These are phyloP conservation scores for Drosophila setifemur DNA, from an alignment of 1,140 invertebrate genomes.

Conservation along the genomic window DNA sequence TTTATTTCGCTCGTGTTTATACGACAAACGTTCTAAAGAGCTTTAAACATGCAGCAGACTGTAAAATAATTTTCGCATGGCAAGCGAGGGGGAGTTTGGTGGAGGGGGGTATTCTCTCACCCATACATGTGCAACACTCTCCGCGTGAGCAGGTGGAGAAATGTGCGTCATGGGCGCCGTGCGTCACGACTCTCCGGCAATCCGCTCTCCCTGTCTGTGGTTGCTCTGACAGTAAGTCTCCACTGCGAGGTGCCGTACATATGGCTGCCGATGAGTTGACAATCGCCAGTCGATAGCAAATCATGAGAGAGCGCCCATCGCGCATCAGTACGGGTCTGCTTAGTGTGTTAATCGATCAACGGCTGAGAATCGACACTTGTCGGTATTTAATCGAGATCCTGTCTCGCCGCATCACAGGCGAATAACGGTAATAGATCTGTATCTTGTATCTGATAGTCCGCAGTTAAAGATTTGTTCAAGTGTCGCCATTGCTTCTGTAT, in stretches of 20 bases:
- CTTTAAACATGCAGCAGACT: slow-evolving; percentile 60
- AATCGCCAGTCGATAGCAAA: slow-evolving; percentile 78
- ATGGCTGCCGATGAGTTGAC: slow-evolving; percentile 12
- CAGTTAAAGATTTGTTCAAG: no score
- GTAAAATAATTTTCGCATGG: slow-evolving; percentile 27
- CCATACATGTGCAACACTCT: slow-evolving; percentile 10
- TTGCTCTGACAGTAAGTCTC: slow-evolving; percentile 41
- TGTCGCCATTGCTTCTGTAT: background rate
- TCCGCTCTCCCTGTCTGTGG: background rate
- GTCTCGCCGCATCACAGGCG: slow-evolving; percentile 79
- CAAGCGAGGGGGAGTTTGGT: slow-evolving; percentile 9
- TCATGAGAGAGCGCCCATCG: slow-evolving; percentile 82
- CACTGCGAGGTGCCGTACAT: slow-evolving; percentile 7
- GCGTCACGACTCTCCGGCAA: slow-evolving; percentile 6
- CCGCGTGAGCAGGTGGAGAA: slow-evolving; percentile 24
- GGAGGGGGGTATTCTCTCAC: background rate
- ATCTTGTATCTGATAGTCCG: no score
- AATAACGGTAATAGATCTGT: slow-evolving; percentile 58
- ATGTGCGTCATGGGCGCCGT: slow-evolving; percentile 39
- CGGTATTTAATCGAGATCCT: slow-evolving; percentile 82
- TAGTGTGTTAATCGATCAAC: slow-evolving; percentile 81
- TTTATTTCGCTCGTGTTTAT: background rate
- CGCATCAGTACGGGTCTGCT: slow-evolving; percentile 72
- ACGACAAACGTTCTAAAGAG: slow-evolving; percentile 27
- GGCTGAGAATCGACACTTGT: slow-evolving; percentile 82